Conservation (phyloP, 2,888 invertebrate species). For the Philereme vetulata region DNA sequence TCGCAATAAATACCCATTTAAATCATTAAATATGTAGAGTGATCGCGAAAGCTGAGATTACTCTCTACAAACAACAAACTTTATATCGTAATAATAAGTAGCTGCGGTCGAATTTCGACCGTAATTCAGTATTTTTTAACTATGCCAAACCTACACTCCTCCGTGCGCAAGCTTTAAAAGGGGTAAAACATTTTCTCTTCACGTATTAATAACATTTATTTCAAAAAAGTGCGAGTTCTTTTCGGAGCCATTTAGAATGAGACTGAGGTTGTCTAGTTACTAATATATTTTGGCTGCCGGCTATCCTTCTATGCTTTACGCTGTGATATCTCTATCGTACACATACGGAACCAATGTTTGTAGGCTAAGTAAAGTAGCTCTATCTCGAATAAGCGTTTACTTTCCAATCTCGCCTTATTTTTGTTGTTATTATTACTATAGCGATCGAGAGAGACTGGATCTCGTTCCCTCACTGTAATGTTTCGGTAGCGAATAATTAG, state of each 20-base stretch:
- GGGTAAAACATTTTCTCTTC: no score
- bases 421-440: constrained; percentile 54
- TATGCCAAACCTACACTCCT: no score
- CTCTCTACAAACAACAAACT: no score
- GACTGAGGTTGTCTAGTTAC: constrained; percentile 14
- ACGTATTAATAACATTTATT: no score
- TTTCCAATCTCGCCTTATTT: constrained; percentile 62
- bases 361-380: constrained; percentile 64
- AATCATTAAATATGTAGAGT: no score
- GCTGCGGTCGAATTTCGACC: no score
- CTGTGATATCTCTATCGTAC: constrained; percentile 51
- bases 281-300: not conserved
- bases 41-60: no score
- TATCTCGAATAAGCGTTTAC: constrained; percentile 54
- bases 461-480: constrained; percentile 52
- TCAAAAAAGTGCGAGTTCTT: constrained; percentile 7
- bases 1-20: no score
- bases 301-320: constrained; percentile 42
- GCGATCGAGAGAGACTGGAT: constrained; percentile 47
- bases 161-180: no score
- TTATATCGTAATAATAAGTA: no score
- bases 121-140: no score
- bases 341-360: constrained; percentile 73
- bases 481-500: constrained; percentile 65
- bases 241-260: constrained; percentile 14